A percentile compares a stretch with the other conserved stretches of the same genome.
Evolutionary conservation across 1,140 invertebrate genomes (phyloP).

Genomic region (Pseudomyrmex concolor): DNA sequence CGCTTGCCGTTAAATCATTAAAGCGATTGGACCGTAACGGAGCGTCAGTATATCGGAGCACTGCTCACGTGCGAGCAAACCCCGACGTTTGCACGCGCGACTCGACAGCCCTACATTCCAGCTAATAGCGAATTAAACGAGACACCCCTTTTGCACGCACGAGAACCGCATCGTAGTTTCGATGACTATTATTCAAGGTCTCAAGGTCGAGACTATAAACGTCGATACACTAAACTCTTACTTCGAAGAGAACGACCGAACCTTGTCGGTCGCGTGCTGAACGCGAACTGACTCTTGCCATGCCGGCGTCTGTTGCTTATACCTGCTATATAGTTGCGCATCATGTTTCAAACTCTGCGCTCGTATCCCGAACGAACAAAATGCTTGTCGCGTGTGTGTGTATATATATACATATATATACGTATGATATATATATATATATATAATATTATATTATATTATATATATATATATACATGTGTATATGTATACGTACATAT

Average conservation of each 20-base stretch:
- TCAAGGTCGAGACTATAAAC: constrained; percentile 13
- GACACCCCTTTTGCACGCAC: background rate
- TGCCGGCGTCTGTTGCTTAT: constrained; percentile 79
- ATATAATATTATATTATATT: background rate
- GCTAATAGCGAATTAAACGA: constrained; percentile 13
- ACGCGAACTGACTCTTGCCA: constrained; percentile 77
- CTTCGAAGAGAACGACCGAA: constrained; percentile 62
- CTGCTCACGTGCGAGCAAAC: constrained; percentile 12
- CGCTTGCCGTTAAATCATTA: constrained; percentile 21
- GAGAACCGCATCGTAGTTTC: background rate
- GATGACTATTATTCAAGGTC: background rate
- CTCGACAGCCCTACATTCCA: too few relatives aligned
- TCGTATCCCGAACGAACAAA: constrained; percentile 5
- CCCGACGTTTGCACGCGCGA: constrained; percentile 3
- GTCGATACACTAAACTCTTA: constrained; percentile 26
- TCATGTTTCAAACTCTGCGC: constrained; percentile 31
- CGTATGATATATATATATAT: background rate
- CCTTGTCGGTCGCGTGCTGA: constrained; percentile 79
- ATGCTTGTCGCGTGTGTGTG: background rate
- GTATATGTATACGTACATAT: background rate
- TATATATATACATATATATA: too few relatives aligned
- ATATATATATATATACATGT: background rate
- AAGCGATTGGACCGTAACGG: constrained; percentile 15
- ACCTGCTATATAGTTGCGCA: constrained; percentile 65
- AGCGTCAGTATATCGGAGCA: constrained; percentile 3